Evolutionary conservation across 35 echinoderm and acorn worm species (phyloP).

Genomic region (Lytechinus pictus): DNA sequence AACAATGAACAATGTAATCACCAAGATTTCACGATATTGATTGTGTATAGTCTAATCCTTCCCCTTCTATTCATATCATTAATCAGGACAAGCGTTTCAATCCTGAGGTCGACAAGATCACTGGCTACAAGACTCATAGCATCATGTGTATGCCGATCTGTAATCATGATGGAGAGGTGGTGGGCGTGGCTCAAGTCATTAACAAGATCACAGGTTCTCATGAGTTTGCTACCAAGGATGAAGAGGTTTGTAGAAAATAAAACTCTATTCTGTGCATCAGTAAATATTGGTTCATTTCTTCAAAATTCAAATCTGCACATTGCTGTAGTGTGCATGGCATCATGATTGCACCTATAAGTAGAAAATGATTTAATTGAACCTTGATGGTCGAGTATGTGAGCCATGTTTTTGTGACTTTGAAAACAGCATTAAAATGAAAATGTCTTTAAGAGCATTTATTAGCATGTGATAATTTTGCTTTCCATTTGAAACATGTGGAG

Average conservation of each 20-base stretch:
- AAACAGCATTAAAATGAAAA: background rate
- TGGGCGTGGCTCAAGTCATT: conserved; percentile 97
- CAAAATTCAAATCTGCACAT: background rate
- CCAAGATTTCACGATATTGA: background rate
- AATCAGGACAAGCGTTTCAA: conserved; percentile 93
- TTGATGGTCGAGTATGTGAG: background rate
- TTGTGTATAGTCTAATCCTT: background rate
- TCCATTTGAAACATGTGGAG: no score
- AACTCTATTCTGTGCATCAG: no score
- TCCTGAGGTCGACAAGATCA: conserved; percentile 92
- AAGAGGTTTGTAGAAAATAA: conserved; percentile 71
- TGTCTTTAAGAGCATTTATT: background rate
- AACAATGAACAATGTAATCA: background rate
- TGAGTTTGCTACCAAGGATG: conserved; percentile 95
- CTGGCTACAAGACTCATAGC: conserved; percentile 95
- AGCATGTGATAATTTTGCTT: background rate
- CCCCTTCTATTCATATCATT: background rate
- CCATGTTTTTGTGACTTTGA: background rate
- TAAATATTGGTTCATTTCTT: no score
- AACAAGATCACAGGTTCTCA: conserved; percentile 95
- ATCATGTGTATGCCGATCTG: conserved; percentile 99
- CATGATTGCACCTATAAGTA: background rate
- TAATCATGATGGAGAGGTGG: conserved; percentile 96
- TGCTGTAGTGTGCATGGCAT: background rate
- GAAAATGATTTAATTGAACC: background rate